Base-by-base conservation (phyloP, 2,797 vertebrate species). In the Ctenochaetus hawaiiensis region DNA sequence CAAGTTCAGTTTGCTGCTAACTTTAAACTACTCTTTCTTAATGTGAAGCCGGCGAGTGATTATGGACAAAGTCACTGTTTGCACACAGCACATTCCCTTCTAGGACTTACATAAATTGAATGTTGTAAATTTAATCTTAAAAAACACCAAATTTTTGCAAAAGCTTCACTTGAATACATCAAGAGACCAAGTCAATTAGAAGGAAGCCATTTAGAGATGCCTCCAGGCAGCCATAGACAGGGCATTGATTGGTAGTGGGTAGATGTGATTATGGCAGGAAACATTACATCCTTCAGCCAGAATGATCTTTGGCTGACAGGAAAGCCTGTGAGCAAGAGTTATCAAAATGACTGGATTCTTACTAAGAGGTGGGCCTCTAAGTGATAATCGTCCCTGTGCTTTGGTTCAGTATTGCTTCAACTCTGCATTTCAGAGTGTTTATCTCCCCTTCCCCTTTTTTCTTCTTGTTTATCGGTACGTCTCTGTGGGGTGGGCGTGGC, bases 211-310 rank as follows among this genome's bases (percentile, higher is more conserved):
- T n/a, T 2, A 47, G 65, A 16, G 26, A 58, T 13, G 6, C 3
- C 11, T 7, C 11, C 34, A 10, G 56, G 56, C 63, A 75, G 39
- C 23, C 22, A 6, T 17, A 17, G 68, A n/a, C 2, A 1, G 18
- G 30, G 26, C 54, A 48, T 6, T 26, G 54, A 26, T 20, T 18
- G 56, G 34, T 51, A 47, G 41, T 12, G 14, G 22, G 22, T 11
- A 52, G 20, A 44, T 8, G 23, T 67, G 43, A 58, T 69, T 30
- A 59, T 18, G 23, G 67, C 18, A 49, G 30, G 30, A 57, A 17
- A 17, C 16, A 17, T n/a, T 3, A 56, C 37, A n/a, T 37, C 54
- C 17, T 37, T 43, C 11, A 59, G 57, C 6, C 39, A 45, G 23
- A 23, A 48, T 47, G 16, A 62, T 47, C 18, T 22, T 20, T n/a